Conservation (phyloP, 2,113 vertebrate genomes). For the Triplophysa dalaica region DNA sequence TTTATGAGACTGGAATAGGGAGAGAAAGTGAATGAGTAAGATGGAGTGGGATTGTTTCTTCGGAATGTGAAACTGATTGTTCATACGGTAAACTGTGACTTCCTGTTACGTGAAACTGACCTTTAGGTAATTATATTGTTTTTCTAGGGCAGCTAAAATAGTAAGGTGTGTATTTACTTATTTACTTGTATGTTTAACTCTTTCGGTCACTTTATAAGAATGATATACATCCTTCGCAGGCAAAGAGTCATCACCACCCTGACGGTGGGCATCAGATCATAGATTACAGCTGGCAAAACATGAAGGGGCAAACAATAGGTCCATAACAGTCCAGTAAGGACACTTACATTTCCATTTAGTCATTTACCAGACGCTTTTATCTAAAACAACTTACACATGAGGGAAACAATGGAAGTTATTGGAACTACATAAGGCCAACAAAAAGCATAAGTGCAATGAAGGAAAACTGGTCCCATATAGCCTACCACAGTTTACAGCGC, state of each 20-base stretch:
- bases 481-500: no score
- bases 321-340: slow-evolving; percentile 16
- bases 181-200: not conserved
- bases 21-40: slow-evolving; percentile 15
- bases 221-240: not conserved
- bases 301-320: slow-evolving; percentile 9
- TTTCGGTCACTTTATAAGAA: not conserved
- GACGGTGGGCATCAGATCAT: slow-evolving; percentile 12
- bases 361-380: no score
- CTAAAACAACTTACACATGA: no score
- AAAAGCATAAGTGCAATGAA: no score
- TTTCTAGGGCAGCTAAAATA: slow-evolving; percentile 14
- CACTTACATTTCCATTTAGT: no score
- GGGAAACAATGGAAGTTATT: no score
- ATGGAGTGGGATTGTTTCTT: slow-evolving; percentile 31
- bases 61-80: slow-evolving; percentile 9
- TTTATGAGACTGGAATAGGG: slow-evolving; percentile 36
- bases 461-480: no score
- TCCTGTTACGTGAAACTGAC: slow-evolving; percentile 18
- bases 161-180: not conserved
- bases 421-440: not conserved
- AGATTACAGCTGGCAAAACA: slow-evolving; percentile 32
- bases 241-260: slow-evolving; percentile 16
- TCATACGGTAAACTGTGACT: slow-evolving; percentile 4
- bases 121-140: slow-evolving; percentile 16